Evolutionary conservation across 2,888 invertebrate genomes (phyloP).

Genomic region (Crioceris asparagi): DNA sequence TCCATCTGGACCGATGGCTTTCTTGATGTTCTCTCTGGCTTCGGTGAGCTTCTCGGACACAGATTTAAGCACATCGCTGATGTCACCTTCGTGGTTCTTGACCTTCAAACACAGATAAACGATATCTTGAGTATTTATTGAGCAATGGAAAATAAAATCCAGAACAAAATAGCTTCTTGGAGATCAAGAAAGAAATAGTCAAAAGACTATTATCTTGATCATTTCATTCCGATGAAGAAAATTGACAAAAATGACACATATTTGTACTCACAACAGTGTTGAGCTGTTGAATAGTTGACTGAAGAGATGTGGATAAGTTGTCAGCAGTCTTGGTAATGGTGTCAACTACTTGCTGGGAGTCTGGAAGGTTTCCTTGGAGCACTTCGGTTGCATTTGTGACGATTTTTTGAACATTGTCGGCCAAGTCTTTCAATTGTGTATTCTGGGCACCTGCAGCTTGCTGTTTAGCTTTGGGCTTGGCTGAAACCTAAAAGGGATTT

Average conservation of each 20-base stretch:
- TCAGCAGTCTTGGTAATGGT: slow-evolving; percentile 27
- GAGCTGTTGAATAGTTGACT: slow-evolving; percentile 26
- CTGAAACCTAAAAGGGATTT: no score
- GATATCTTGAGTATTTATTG: neutral
- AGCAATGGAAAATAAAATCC: no score
- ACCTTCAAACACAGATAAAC: slow-evolving; percentile 10
- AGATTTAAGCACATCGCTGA: slow-evolving; percentile 27
- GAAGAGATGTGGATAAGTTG: slow-evolving; percentile 26
- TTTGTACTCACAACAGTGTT: slow-evolving; percentile 27
- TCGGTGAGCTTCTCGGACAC: slow-evolving; percentile 27
- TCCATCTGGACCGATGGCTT: slow-evolving; percentile 30
- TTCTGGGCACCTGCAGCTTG: slow-evolving; percentile 18
- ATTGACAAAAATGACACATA: neutral
- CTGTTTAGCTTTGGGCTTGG: no score
- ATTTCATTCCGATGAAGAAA: no score
- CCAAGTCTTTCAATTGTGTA: slow-evolving; percentile 23
- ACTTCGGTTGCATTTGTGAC: slow-evolving; percentile 25
- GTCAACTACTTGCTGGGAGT: slow-evolving; percentile 28
- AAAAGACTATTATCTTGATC: no score
- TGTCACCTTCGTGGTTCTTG: slow-evolving; percentile 24
- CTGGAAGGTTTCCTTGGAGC: slow-evolving; percentile 25
- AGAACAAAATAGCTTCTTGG: no score
- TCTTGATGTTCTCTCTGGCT: slow-evolving; percentile 25
- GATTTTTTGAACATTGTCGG: slow-evolving; percentile 21
- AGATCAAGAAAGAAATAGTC: no score